A percentile compares a stretch with the other conserved stretches of the same genome.
Conservation (phyloP, 2,888 invertebrate genomes). For the Mythimna pallens region DNA sequence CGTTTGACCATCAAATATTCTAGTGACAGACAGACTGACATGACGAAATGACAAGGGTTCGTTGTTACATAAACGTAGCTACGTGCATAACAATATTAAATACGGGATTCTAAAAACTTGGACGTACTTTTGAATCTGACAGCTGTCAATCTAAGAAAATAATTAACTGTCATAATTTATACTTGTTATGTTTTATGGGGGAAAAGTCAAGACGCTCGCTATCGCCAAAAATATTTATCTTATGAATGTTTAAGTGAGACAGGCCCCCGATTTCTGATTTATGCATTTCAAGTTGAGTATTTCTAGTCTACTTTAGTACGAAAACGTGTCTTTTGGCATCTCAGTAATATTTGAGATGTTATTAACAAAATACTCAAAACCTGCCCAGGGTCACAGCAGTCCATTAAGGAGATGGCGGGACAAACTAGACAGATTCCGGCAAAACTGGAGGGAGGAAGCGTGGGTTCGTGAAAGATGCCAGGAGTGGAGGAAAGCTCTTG, state of each 20-base stretch:
- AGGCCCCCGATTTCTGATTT: too few species aligned
- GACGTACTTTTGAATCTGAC: conserved; percentile 25
- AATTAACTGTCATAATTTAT: conserved; percentile 35
- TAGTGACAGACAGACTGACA: conserved; percentile 50
- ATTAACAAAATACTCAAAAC: too few species aligned
- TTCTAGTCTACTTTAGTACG: too few species aligned
- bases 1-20: conserved; percentile 13
- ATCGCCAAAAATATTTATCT: background rate
- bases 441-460: too few species aligned
- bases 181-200: conserved; percentile 8
- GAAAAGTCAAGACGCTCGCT: background rate
- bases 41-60: conserved; percentile 47
- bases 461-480: too few species aligned
- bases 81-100: background rate
- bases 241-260: background rate
- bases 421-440: too few species aligned
- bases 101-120: conserved; percentile 10
- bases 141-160: conserved; percentile 49
- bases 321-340: too few species aligned
- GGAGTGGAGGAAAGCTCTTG: too few species aligned
- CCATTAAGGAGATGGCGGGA: too few species aligned
- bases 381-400: too few species aligned
- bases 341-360: too few species aligned
- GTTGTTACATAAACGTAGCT: conserved; percentile 36
- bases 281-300: too few species aligned